Evolutionary conservation across 2,797 vertebrate genomes (phyloP), one percentile per base, ranked within the genome.

Genomic region (Buceros bicornis): DNA sequence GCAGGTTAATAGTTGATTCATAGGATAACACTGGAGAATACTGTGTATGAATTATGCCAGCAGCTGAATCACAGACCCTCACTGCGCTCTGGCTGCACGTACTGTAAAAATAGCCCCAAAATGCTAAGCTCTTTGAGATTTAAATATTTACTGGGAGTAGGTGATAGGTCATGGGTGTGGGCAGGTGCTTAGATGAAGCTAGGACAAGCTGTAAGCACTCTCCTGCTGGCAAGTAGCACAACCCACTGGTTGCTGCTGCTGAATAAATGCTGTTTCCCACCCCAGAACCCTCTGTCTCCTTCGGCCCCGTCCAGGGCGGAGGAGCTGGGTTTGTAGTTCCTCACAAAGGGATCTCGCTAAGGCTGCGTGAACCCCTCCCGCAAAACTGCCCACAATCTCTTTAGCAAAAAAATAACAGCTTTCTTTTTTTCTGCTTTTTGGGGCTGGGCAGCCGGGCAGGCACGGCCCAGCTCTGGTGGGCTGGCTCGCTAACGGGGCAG

Each of bases 1-100:
- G 73, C 81, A 82, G 83, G 92, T 94, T 95, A 86, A 87, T 70
- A 74, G 88, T 28, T 90, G 83, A 87, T 95, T 92, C 81, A 60
- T 37, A 35, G 74, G 92, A 89, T 87, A 78, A 48, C n/a, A 50
- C 73, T 51, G 88, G 58, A 72, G 80, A 93, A 87, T 10, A 42
- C 40, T 17, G 54, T 43, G n/a, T 35, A 19, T 77, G 82, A 84
- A 60, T 78, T 84, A 80, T 82, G 86, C 54, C 47, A 25, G 78
- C 65, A 78, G 85, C 73, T 82, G 77, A 62, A 72, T 86, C 66
- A 14, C 80, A 79, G 89, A 35, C 89, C 86, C 77, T 80, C 2
- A 2, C 84, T 64, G 64, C 58, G 82, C 89, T 90, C 83, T 89
- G 73, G 56, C 73, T 65, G 77, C 89, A 94, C 57, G 50, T n/a